Evolutionary conservation across 2,797 vertebrate genomes (phyloP), one percentile per base, ranked within the genome.

Genomic region (Ctenosaura bakeri): DNA sequence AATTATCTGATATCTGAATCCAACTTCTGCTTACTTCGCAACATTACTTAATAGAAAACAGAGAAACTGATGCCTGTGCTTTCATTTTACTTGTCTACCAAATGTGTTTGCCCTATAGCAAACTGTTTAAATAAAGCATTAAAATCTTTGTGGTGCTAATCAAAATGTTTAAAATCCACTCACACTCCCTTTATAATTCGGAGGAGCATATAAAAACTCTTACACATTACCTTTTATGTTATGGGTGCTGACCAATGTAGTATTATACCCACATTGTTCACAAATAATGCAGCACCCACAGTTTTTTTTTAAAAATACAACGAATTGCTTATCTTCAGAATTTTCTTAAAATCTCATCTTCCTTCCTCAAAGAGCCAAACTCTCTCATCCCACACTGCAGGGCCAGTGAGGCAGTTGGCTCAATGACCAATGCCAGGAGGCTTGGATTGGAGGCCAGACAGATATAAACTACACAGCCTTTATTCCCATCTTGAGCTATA

Each of bases 1-100:
- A 98, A 98, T 98, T 97, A 98, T 98, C 97, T 97, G 96, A 97
- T 97, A 97, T 98, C 96, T 96, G 96, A 97, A 97, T 97, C 95
- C 93, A 97, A 97, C 96, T 97, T 97, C 96, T 98, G 97, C 97
- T 98, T 98, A 98, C 97, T 97, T 97, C 64, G 95, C 97, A 98
- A 97, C 96, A 97, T 97, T 97, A 97, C 95, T 97, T 97, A 97
- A 97, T 97, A 97, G 97, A 97, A 98, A 97, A 96, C 96, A 97
- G 96, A 93, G 93, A 97, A 97, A 96, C 95, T 92, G 96, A 95
- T 97, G 96, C 95, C 95, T 1, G 0, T n/a, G 85, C 94, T 97
- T 97, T 97, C 96, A 96, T 97, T 97, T 96, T 90, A 91, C 95
- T 97, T 97, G 96, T 97, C 96, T 97, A 96, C 96, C 93, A 96